Evolutionary conservation across 2,113 vertebrate species (phyloP).

Genomic region (Atrichornis clamosus): DNA sequence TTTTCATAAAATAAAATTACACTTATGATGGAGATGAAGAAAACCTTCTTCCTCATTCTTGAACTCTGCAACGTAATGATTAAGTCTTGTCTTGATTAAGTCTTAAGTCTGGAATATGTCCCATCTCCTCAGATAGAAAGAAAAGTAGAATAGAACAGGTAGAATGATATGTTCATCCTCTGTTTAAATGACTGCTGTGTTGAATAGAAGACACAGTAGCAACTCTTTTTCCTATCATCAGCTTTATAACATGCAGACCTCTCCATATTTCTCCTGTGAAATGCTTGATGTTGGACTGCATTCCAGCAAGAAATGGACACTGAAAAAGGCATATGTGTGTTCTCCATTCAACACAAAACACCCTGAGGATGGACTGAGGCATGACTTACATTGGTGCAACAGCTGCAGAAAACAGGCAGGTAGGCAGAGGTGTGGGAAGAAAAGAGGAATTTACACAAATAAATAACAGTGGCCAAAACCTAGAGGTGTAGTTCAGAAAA

Average conservation of each 20-base stretch:
- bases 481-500: not conserved
- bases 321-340: not conserved
- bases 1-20: not conserved
- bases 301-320: not conserved
- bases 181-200: not conserved
- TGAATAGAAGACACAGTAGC: not conserved
- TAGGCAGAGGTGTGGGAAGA: not conserved
- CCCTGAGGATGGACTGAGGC: not conserved
- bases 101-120: not conserved
- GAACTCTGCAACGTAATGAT: not conserved
- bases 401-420: not conserved
- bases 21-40: not conserved
- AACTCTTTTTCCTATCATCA: not conserved
- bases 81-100: not conserved
- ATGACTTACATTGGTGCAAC: not conserved
- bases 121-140: not conserved
- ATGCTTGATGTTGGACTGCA: not conserved
- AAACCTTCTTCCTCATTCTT: not conserved
- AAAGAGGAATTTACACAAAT: not conserved
- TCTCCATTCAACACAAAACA: not conserved
- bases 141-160: not conserved
- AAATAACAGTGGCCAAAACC: not conserved
- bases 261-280: not conserved
- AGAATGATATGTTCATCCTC: not conserved
- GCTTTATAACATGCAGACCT: not conserved